Percentiles rank a stretch among this genome's conserved stretches.
These are phyloP conservation scores for Serripes groenlandicus DNA, from an alignment of 2,888 invertebrate genomes.

Conservation along the genomic window DNA sequence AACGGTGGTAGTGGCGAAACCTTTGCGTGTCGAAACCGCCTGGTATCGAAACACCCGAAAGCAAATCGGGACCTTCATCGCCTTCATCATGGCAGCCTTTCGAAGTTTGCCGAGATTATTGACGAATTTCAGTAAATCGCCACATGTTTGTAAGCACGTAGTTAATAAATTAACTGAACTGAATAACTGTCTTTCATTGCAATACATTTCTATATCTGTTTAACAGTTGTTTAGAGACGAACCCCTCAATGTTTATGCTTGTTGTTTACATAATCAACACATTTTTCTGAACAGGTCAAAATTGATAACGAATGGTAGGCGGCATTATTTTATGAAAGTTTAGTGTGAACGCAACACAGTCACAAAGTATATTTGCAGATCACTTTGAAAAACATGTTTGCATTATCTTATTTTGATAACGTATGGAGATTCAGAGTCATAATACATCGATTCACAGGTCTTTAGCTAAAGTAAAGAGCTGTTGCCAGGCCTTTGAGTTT, in stretches of 20 bases:
- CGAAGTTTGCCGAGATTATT: neutral
- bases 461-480: too few relatives aligned
- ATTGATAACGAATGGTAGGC: neutral
- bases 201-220: neutral
- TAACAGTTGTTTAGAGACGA: neutral
- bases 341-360: too few relatives aligned
- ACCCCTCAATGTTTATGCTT: neutral
- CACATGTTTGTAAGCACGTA: neutral
- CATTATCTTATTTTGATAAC: neutral
- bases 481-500: too few relatives aligned
- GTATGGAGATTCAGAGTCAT: neutral
- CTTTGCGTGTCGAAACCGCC: too few relatives aligned
- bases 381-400: too few relatives aligned
- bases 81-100: neutral
- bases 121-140: neutral
- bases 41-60: too few relatives aligned
- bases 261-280: too few relatives aligned
- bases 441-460: too few relatives aligned
- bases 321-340: too few relatives aligned
- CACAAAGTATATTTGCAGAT: neutral
- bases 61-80: too few relatives aligned
- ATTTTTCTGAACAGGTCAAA: neutral
- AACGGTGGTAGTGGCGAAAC: too few relatives aligned
- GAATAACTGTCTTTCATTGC: neutral
- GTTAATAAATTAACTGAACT: neutral